phyloP scores from a whole-genome alignment of 1,140 invertebrate species.

The Rhagoletis pomonella region DNA sequence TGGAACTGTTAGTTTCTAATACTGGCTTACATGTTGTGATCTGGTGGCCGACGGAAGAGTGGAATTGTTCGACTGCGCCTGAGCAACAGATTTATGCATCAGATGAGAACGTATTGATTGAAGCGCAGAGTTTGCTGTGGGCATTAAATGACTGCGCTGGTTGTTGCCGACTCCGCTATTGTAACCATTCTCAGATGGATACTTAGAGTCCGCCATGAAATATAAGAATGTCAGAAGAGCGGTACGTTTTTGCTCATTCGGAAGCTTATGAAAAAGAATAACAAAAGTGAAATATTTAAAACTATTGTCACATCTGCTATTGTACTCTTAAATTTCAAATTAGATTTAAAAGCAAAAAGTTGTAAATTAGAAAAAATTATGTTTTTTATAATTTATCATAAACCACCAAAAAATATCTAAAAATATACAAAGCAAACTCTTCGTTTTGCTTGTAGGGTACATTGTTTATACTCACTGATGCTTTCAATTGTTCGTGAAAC shows the following conservation, averaged over 20 bases:
- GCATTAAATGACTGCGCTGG: not conserved
- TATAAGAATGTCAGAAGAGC: conserved; percentile 60
- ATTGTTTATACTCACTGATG: conserved; percentile 55
- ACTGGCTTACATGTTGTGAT: conserved; percentile 31
- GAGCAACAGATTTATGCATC: conserved; percentile 44
- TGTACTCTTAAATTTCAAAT: no score
- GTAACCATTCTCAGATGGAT: conserved; percentile 51
- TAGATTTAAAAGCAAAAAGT: no score
- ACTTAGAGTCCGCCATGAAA: conserved; percentile 59
- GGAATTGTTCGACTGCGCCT: not conserved
- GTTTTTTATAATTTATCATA: no score
- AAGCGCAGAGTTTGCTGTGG: conserved; percentile 17
- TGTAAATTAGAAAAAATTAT: no score
- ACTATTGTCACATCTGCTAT: no score
- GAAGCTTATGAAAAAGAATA: conserved; percentile 50
- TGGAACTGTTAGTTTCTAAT: not conserved
- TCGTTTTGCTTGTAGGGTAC: no score
- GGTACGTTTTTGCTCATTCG: conserved; percentile 55
- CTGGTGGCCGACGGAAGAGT: not conserved
- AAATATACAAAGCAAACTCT: no score
- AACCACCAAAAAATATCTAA: no score
- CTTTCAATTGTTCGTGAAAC: conserved; percentile 59
- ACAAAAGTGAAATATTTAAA: not conserved
- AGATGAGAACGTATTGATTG: conserved; percentile 51
- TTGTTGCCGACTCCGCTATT: not conserved